Base-by-base conservation (phyloP, 2,888 invertebrate species). In the Teleogryllus oceanicus region DNA sequence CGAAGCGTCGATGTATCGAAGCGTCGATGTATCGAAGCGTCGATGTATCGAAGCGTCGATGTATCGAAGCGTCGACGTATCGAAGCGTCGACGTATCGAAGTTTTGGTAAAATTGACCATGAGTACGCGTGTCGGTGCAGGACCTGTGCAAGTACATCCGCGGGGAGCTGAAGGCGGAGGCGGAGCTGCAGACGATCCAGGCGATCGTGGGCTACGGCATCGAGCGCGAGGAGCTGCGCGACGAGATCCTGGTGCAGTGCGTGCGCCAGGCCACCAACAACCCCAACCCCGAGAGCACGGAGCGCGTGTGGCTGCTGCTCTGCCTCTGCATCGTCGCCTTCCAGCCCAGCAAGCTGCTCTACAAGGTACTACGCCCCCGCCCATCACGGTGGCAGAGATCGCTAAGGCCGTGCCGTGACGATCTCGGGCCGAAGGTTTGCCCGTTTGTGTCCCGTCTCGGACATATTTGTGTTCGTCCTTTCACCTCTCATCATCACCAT, bases 281-380 rank as follows among this genome's bases (percentile, higher is more conserved):
- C 86, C 96, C 97, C 0, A 94, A 92, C 82, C 88, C 91, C 1
- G 96, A 96, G 82, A 93, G 94, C 88, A 91, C 94, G 1, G 94
- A 96, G 85, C 91, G 94, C 80, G 92, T 96, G 21, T 98, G 97
- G 97, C 89, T 96, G 74, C 88, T 98, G 2, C 89, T 98, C 78
- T 96, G 96, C 86, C 89, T 97, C 80, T 94, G 94, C 84, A 94
- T 96, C 51, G 97, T 97, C 2, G 94, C 97, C 20, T 98, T 97
- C 89, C 95, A 96, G 85, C 97, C 98, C 0, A 92, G 93, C 83
- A 95, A 96, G 87, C 89, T 94, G 0, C 89, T 96, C 12, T 92
- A 92, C 85, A 94, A 94, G 85, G 89, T 90, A 37, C 37, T 90
- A 37, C 37, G 37, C 8, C 8, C 37, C 37, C 37, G 5, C 37